Evolutionary conservation across 2,888 invertebrate genomes (phyloP).

Genomic region (Sabatieria punctata): DNA sequence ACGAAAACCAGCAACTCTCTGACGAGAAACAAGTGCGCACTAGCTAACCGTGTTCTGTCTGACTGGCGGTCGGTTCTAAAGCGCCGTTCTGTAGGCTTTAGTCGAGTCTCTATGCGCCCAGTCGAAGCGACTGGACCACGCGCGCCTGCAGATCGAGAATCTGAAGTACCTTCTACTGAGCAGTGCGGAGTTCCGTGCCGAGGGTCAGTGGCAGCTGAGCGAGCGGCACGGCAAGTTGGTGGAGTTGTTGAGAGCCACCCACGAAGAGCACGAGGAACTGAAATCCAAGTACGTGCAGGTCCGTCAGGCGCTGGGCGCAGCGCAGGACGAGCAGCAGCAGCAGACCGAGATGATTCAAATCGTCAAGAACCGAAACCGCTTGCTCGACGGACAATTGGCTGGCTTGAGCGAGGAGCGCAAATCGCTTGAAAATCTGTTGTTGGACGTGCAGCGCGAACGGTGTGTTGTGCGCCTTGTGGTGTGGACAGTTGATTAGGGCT

Average conservation of each 20-base stretch:
- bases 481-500: too few relatives aligned
- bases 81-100: conserved; percentile 31
- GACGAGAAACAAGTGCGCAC: conserved; percentile 63
- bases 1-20: conserved; percentile 64
- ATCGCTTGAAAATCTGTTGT: conserved; percentile 1
- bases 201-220: conserved; percentile 9
- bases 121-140: conserved; percentile 74
- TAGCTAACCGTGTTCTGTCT: neutral
- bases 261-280: conserved; percentile 11
- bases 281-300: conserved; percentile 5
- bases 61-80: neutral
- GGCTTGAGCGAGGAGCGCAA: neutral
- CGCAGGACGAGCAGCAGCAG: conserved; percentile 4
- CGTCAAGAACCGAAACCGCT: conserved; percentile 1
- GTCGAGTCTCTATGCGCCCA: conserved; percentile 45
- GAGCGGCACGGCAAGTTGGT: conserved; percentile 47
- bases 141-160: conserved; percentile 62
- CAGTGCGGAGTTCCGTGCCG: conserved; percentile 32
- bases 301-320: neutral
- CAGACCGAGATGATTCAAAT: conserved; percentile 1
- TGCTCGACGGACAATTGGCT: conserved; percentile 5
- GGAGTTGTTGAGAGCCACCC: conserved; percentile 54
- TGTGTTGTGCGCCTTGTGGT: neutral
- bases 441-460: neutral
- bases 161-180: conserved; percentile 53